Conservation (phyloP, 2,888 invertebrate species). For the Hipparchia sbordonii region DNA sequence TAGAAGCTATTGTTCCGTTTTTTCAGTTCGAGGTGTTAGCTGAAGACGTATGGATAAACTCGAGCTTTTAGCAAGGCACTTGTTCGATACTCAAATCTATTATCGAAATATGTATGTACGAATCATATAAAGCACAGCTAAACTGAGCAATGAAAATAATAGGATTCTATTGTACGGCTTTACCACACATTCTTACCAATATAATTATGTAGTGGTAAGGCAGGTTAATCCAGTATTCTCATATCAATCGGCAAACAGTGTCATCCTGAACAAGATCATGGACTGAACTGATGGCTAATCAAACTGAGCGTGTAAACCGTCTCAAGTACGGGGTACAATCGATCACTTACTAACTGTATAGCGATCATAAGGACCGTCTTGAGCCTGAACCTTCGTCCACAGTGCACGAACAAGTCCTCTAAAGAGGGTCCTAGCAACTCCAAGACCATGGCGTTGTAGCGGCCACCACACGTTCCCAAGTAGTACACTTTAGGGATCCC, state of each 20-base stretch:
- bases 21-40: not conserved
- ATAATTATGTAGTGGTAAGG: too few relatives aligned
- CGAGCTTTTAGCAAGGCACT: not conserved
- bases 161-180: too few relatives aligned
- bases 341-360: conserved; percentile 94
- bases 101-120: not conserved
- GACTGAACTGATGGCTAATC: not conserved
- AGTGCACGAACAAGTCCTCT: conserved; percentile 99
- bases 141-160: too few relatives aligned
- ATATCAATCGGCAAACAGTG: not conserved
- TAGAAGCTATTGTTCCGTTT: too few relatives aligned
- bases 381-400: conserved; percentile 98
- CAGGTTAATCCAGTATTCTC: not conserved
- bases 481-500: conserved; percentile 99
- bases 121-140: too few relatives aligned
- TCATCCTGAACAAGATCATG: not conserved
- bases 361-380: conserved; percentile 99
- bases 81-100: not conserved
- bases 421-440: conserved; percentile 99
- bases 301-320: conserved; percentile 2
- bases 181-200: too few relatives aligned
- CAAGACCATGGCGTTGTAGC: conserved; percentile 99
- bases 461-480: conserved; percentile 99
- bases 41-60: not conserved
- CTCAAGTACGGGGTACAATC: conserved; percentile 29